A percentile compares a stretch with the other conserved stretches of the same genome.
Evolutionary conservation across 2,113 vertebrate genomes (phyloP).

Genomic region (Lepidothrix coronata): DNA sequence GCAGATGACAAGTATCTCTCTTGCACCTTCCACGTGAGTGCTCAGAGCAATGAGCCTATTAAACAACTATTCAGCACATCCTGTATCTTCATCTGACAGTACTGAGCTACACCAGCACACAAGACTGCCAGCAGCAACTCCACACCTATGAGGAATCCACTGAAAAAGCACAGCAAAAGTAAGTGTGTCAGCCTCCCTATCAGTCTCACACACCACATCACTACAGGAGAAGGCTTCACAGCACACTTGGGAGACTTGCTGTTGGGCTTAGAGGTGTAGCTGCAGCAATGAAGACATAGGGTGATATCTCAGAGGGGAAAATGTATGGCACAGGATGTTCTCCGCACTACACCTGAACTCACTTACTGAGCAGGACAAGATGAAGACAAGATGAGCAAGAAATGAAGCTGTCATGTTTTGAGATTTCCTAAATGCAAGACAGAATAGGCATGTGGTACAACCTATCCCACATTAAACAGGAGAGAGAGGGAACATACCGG

Average conservation of each 20-base stretch:
- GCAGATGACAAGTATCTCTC: background rate
- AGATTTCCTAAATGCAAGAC: background rate
- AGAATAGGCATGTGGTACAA: background rate
- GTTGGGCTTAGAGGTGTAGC: background rate
- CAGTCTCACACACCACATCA: background rate
- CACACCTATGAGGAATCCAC: background rate
- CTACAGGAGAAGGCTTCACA: background rate
- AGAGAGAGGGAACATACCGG: conserved; percentile 76
- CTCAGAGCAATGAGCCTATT: background rate
- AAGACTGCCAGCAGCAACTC: background rate
- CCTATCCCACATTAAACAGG: background rate
- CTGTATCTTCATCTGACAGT: background rate
- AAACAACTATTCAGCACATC: background rate
- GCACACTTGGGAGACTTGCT: background rate
- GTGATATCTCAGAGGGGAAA: background rate
- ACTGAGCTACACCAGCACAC: background rate
- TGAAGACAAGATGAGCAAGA: background rate
- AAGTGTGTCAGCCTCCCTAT: background rate
- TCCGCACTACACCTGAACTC: background rate
- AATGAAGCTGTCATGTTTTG: too few relatives aligned
- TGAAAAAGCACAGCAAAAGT: background rate
- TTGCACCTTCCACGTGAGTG: conserved; percentile 3
- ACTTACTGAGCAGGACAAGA: background rate
- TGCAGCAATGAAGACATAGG: background rate
- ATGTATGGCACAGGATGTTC: background rate